These are phyloP conservation scores for Thymelicus acteon DNA, from an alignment of 2,888 invertebrate species.

Conservation along the genomic window DNA sequence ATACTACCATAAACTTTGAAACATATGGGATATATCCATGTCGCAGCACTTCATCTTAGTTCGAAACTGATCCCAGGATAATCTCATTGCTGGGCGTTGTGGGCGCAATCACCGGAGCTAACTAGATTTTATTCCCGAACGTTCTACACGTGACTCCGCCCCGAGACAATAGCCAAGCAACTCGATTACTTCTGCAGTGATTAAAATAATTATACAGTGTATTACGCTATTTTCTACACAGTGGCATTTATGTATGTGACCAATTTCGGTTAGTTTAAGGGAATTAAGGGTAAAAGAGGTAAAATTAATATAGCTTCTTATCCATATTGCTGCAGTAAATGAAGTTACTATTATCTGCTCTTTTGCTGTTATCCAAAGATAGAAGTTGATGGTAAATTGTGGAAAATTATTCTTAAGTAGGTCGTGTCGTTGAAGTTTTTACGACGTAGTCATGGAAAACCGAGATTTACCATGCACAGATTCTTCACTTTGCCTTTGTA, in stretches of 20 bases:
- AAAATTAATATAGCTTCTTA: too few relatives aligned
- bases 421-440: too few relatives aligned
- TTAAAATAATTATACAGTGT: conserved; percentile 30
- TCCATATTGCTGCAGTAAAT: too few relatives aligned
- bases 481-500: too few relatives aligned
- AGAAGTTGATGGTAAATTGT: too few relatives aligned
- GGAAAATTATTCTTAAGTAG: too few relatives aligned
- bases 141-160: conserved; percentile 44
- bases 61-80: conserved; percentile 54
- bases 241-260: conserved; percentile 19
- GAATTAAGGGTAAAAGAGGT: not conserved
- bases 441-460: too few relatives aligned
- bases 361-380: too few relatives aligned
- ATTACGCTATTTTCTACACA: conserved; percentile 9
- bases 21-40: not conserved
- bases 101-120: conserved; percentile 72
- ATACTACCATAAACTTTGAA: not conserved
- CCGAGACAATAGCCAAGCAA: conserved; percentile 31
- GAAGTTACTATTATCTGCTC: too few relatives aligned
- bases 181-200: conserved; percentile 30
- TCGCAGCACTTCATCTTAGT: conserved; percentile 46
- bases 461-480: too few relatives aligned
- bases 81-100: conserved; percentile 72
- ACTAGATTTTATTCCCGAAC: conserved; percentile 68
- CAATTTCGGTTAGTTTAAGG: not conserved